Evolutionary conservation across 2,113 vertebrate species (phyloP).

Genomic region (Catharus bicknelli): DNA sequence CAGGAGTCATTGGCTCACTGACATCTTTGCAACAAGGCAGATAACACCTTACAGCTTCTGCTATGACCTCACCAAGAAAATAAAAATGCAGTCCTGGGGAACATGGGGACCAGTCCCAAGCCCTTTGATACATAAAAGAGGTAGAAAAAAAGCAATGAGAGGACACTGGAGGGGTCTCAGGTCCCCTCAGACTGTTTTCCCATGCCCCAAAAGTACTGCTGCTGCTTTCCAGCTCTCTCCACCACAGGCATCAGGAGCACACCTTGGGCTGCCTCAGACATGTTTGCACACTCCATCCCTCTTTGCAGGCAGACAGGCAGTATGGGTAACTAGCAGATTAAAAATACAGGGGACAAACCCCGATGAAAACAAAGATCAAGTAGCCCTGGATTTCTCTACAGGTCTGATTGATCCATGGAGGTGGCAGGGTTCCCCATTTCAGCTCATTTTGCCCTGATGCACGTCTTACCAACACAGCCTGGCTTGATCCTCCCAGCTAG

Average conservation of each 20-base stretch:
- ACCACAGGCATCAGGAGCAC: rapidly evolving
- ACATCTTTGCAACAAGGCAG: not conserved
- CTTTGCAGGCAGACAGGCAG: rapidly evolving
- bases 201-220: not conserved
- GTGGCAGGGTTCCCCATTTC: rapidly evolving
- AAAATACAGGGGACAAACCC: not conserved
- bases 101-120: not conserved
- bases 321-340: not conserved
- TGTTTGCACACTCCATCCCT: not conserved
- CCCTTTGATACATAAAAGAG: not conserved
- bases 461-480: not conserved
- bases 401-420: not conserved
- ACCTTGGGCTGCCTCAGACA: rapidly evolving
- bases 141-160: rapidly evolving
- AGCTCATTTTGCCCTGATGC: not conserved
- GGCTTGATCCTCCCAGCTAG: not conserved
- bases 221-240: not conserved
- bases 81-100: not conserved
- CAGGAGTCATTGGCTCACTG: not conserved
- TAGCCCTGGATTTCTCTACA: not conserved
- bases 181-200: not conserved
- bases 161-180: not conserved
- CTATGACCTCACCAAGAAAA: not conserved
- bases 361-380: not conserved
- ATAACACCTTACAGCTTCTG: not conserved